Base-by-base conservation (phyloP, 2,888 invertebrate genomes). In the Drosophila pseudotakahashii region DNA sequence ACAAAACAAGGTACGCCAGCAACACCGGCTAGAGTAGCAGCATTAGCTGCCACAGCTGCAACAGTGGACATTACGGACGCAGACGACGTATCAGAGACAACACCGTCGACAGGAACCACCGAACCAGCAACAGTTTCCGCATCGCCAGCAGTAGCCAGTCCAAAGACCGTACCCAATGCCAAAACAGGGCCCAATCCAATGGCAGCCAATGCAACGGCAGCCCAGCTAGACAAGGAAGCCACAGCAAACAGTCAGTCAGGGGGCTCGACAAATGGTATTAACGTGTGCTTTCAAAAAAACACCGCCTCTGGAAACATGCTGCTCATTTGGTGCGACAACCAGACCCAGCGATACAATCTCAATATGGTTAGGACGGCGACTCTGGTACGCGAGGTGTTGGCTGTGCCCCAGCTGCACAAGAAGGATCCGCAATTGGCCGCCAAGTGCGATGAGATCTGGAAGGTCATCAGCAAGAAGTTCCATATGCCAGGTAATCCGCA, bases 351-450 rank as follows among this genome's bases (percentile, higher is more conserved):
- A 39, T 84, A 77, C 57, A 58, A 67, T 9, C 19, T 90, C 2
- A 63, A 66, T 4, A 88, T 85, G 86, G 3, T 45, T 0, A 71
- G 67, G 1, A 73, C 81, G 1, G 67, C 76, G 0, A 13, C 60
- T 5, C 77, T 90, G 36, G 88, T 89, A 57, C 84, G 89, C 0
- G 82, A 88, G 41, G 58, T 88, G 34, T 64, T 90, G 80, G 79
- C 87, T 13, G 72, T 90, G 39, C 90, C 90, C 0, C 67, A 77
- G 13, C 39, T 90, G 13, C 90, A 90, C 32, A 76, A 68, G 14
- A 75, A 63, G 44, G 44, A 68, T 1, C 32, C 53, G 0, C 51
- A 55, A 4, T 19, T 77, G 36, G 6, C 23, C 3, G 7, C 0
- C 3, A 61, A 71, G n/a, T 26, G 55, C 4, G 53, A 68, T 13